A percentile compares a stretch with the other conserved stretches of the same genome.
Evolutionary conservation across 1,140 invertebrate species (phyloP).

Genomic region (Philotrypesis tridentata): DNA sequence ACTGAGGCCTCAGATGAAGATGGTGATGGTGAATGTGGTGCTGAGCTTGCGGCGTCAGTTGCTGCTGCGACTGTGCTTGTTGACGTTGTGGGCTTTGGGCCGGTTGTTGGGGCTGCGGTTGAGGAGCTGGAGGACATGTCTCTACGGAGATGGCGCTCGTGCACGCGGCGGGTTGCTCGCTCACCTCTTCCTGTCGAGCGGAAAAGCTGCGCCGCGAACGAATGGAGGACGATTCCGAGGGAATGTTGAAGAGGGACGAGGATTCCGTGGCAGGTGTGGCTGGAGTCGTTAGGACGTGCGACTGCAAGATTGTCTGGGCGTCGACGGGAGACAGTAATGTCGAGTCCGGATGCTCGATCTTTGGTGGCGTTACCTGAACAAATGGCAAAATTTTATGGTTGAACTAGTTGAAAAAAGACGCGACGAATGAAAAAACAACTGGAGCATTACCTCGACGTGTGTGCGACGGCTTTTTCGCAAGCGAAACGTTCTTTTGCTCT

Average conservation of each 20-base stretch:
- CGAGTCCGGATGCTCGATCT: neutral
- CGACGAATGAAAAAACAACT: too few relatives aligned
- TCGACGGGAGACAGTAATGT: neutral
- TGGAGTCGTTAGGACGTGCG: neutral
- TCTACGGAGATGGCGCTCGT: neutral
- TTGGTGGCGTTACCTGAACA: neutral
- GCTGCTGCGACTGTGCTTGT: conserved; percentile 50
- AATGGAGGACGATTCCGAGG: conserved; percentile 61
- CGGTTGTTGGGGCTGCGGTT: neutral
- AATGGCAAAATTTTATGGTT: too few relatives aligned
- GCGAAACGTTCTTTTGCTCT: conserved; percentile 94
- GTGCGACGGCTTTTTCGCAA: conserved; percentile 84
- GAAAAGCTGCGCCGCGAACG: conserved; percentile 56
- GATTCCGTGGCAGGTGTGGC: neutral
- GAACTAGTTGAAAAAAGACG: too few relatives aligned
- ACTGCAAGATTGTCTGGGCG: neutral
- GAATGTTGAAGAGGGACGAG: conserved; percentile 24
- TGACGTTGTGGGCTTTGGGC: conserved; percentile 47
- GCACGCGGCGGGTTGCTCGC: conserved; percentile 45
- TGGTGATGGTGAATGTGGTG: conserved; percentile 59
- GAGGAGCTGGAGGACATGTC: too few relatives aligned
- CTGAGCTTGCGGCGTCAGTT: conserved; percentile 44
- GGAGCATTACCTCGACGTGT: conserved; percentile 74
- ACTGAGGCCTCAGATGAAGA: conserved; percentile 55
- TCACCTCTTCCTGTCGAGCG: conserved; percentile 53